A percentile compares a stretch with the other conserved stretches of the same genome.
Evolutionary conservation across 1,140 invertebrate species (phyloP).

Genomic region (Artemia franciscana): DNA sequence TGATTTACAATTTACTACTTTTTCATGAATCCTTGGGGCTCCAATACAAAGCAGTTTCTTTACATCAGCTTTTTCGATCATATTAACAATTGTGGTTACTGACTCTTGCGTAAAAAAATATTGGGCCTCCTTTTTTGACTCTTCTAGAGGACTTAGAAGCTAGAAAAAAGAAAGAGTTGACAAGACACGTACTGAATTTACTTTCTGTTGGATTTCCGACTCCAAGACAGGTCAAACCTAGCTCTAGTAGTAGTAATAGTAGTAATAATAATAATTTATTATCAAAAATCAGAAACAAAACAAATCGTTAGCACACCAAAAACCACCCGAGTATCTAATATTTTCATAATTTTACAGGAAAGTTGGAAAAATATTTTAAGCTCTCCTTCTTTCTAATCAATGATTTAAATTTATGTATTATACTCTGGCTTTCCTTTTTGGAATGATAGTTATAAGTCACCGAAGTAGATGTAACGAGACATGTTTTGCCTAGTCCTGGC

Average conservation of each 20-base stretch:
- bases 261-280: not conserved
- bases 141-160: not conserved
- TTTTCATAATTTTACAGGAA: not conserved
- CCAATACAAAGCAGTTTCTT: not conserved
- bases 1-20: not conserved
- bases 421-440: too few relatives aligned
- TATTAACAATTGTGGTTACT: not conserved
- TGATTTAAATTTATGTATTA: too few relatives aligned
- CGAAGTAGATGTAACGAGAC: too few relatives aligned
- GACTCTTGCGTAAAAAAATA: not conserved
- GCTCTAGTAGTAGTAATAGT: not conserved
- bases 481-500: too few relatives aligned
- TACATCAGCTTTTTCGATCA: not conserved
- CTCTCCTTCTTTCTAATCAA: too few relatives aligned
- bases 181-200: too few relatives aligned
- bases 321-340: not conserved
- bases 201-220: not conserved
- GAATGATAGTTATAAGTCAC: too few relatives aligned
- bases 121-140: not conserved
- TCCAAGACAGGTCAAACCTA: not conserved
- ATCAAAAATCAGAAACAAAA: not conserved
- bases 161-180: not conserved
- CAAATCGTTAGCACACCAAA: not conserved
- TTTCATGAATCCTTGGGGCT: not conserved
- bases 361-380: too few relatives aligned